Conservation (phyloP, 2,113 vertebrate species). For the Leptobrachium leishanense region DNA sequence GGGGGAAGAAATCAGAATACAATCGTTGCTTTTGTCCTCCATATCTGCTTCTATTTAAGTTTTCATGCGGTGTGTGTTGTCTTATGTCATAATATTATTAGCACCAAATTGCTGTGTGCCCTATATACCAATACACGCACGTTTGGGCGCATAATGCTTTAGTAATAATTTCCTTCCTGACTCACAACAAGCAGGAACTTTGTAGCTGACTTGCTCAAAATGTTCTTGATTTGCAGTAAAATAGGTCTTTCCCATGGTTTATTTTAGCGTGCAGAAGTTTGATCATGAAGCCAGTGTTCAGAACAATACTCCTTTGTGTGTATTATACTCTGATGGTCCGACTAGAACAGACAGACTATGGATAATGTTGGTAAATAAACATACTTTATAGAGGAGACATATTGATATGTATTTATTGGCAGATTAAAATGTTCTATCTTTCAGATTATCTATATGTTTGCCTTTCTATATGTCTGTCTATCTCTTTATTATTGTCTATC, state of each 20-base stretch:
- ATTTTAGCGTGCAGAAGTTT: too few species aligned
- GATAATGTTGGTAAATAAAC: too few species aligned
- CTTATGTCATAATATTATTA: slow-evolving; percentile 51
- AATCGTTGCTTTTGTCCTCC: slow-evolving; percentile 28
- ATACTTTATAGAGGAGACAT: too few species aligned
- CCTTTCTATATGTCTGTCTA: too few species aligned
- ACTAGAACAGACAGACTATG: too few species aligned
- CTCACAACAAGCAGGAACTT: slow-evolving; percentile 21
- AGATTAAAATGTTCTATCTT: too few species aligned
- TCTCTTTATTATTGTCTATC: too few species aligned
- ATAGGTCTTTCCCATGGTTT: not conserved
- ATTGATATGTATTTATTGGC: too few species aligned
- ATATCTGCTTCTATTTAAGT: slow-evolving; percentile 49
- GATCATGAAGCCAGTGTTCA: too few species aligned
- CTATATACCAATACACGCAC: slow-evolving; percentile 23
- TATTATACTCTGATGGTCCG: too few species aligned
- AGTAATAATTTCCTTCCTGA: slow-evolving; percentile 49
- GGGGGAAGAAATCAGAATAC: slow-evolving; percentile 35
- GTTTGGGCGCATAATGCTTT: slow-evolving; percentile 21
- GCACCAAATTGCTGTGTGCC: slow-evolving; percentile 32
- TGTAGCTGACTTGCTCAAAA: slow-evolving; percentile 4
- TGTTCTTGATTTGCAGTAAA: not conserved
- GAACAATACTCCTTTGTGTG: too few species aligned
- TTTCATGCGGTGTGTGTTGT: slow-evolving; percentile 31
- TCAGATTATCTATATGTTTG: too few species aligned